phyloP scores from a whole-genome alignment of 2,113 vertebrate species.

The Aythya baeri region DNA sequence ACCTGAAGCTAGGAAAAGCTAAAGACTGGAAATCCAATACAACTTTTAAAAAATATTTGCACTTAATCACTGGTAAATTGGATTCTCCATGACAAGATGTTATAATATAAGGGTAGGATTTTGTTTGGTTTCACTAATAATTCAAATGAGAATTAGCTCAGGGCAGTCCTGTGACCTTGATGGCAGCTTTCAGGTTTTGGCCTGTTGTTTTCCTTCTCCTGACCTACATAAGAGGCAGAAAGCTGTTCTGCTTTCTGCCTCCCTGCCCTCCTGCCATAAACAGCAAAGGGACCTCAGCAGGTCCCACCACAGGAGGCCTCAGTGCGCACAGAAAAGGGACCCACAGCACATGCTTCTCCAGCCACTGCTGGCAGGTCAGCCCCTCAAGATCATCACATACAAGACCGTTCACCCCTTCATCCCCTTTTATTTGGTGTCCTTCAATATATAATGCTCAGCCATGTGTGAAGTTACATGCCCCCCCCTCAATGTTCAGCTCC shows the following conservation, averaged over 20 bases:
- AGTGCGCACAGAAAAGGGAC: not conserved
- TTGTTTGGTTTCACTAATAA: not conserved
- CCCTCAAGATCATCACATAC: accelerated
- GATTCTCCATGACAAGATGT: not conserved
- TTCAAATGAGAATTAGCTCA: not conserved
- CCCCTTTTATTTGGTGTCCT: not conserved
- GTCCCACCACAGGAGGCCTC: not conserved
- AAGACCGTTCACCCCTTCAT: not conserved
- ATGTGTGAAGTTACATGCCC: not conserved
- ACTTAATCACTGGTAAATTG: conserved; percentile 16
- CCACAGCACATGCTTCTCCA: not conserved
- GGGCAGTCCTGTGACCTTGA: not conserved
- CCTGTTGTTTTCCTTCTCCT: not conserved
- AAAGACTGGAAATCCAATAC: not conserved
- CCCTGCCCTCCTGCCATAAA: not conserved
- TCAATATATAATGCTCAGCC: accelerated
- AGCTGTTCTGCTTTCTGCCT: not conserved
- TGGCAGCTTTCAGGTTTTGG: not conserved
- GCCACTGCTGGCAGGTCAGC: not conserved
- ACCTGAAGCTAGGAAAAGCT: not conserved
- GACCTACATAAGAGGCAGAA: accelerated
- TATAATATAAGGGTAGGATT: not conserved
- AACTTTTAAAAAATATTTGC: not conserved
- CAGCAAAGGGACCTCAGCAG: accelerated
- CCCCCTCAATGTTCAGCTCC: not conserved